Percentiles rank a stretch among this genome's conserved stretches.
phyloP scores from a whole-genome alignment of 2,888 invertebrate species.

The Anodontia alba region DNA sequence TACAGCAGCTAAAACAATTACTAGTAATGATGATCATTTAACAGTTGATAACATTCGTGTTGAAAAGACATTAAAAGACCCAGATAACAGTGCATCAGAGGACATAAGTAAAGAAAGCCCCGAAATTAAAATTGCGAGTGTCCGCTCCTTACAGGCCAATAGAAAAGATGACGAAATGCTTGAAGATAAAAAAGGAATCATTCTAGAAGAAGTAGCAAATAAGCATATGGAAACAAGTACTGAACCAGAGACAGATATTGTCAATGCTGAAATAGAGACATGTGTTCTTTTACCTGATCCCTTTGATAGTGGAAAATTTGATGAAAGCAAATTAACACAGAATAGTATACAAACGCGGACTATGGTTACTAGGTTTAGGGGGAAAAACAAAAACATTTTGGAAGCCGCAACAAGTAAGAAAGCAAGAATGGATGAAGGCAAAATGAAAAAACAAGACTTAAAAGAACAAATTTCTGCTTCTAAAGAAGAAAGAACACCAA shows the following conservation, averaged over 20 bases:
- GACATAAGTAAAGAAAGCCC: neutral
- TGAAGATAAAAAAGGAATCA: neutral
- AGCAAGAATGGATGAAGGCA: constrained; percentile 39
- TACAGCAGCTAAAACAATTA: neutral
- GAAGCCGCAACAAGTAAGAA: constrained; percentile 50
- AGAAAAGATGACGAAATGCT: neutral
- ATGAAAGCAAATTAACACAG: constrained; percentile 43
- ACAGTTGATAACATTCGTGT: neutral
- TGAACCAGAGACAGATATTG: neutral
- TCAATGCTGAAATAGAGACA: too few relatives aligned
- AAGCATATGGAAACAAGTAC: neutral
- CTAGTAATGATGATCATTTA: neutral
- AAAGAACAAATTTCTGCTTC: neutral
- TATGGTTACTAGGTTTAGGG: constrained; percentile 38
- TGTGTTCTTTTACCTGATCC: constrained; percentile 48
- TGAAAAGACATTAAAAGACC: neutral
- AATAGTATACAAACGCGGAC: neutral
- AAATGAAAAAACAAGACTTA: too few relatives aligned
- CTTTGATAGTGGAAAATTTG: constrained; percentile 48
- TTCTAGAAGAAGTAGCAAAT: neutral
- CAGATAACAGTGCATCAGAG: neutral
- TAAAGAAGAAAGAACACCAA: neutral
- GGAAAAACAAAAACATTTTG: constrained; percentile 38
- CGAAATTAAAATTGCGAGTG: neutral
- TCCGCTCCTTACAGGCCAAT: neutral